These are phyloP conservation scores for Anisognathus igniventris DNA, from an alignment of 2,797 vertebrate species.

Conservation along the genomic window DNA sequence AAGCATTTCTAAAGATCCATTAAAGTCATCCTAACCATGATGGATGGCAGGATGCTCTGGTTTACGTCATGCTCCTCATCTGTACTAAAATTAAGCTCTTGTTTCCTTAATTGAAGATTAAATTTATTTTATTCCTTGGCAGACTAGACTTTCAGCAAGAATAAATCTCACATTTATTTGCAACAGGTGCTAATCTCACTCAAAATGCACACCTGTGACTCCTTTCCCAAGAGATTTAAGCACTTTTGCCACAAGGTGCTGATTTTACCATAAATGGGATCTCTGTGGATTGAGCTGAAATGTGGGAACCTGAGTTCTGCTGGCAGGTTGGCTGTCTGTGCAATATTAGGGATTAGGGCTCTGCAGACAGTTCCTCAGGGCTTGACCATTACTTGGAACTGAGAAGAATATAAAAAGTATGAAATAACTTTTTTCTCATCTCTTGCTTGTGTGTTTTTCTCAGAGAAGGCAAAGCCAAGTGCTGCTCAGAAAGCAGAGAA, in stretches of 20 bases:
- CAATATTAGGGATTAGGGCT: neutral
- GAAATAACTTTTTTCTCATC: neutral
- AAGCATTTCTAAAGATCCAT: constrained; percentile 34
- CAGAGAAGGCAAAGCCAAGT: neutral
- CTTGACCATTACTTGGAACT: neutral
- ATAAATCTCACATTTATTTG: neutral
- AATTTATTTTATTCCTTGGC: neutral
- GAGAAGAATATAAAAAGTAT: neutral
- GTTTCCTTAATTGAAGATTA: constrained; percentile 27
- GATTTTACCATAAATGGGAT: neutral
- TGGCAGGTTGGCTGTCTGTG: neutral
- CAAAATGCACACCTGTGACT: neutral
- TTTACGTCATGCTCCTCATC: constrained; percentile 15
- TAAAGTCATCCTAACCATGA: constrained; percentile 21
- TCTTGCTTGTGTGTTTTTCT: neutral
- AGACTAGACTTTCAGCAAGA: neutral
- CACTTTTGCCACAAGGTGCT: neutral
- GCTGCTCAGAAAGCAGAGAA: neutral
- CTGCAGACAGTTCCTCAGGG: neutral
- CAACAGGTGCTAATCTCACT: neutral
- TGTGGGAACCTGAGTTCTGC: neutral
- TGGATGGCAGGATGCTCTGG: neutral
- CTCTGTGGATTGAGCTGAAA: neutral
- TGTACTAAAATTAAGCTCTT: constrained; percentile 15
- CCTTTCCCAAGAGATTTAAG: neutral